Base-by-base conservation (phyloP, 1,140 invertebrate genomes). In the Psilanteris sp. region DNA sequence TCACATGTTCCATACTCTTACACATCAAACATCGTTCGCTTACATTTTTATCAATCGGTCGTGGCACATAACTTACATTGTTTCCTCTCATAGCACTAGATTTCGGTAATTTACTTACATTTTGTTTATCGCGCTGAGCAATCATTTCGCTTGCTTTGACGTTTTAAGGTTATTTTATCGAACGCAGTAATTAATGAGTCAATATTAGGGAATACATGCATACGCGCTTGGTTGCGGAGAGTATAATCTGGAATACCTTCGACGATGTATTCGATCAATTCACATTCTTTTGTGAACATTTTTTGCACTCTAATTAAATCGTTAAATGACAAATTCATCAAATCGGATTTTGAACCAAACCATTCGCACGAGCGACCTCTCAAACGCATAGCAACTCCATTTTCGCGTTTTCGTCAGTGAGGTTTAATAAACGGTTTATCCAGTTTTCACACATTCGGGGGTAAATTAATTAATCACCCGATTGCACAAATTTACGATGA, bases 181-280 rank as follows among this genome's bases (percentile, higher is more conserved):
- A 54, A 54, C 4, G 48, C 2, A 15, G 4, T 0, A 8, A 37
- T 26, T n/a, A 54, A 11, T 0, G 31, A 15, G 9, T 37, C 34
- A 5, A 27, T 26, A 7, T 26, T 8, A 1, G 20, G 11, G 11
- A 73, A 71, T 0, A 31, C 16, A 24, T 15, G 15, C 6, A 59
- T 39, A 1, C 57, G 29, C 6, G 59, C 50, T 27, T 64, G 36
- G 8, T 55, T 14, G 6, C 41, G 48, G 6, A 77, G 46, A 18
- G 16, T 13, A 0, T 4, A 3, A 9, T 76, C 50, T 1, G 57
- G 37, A 31, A 83, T 78, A 4, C 82, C 81, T 59, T 85, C 82
- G 7, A 83, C 74, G 1, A 82, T 11, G 5, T 10, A 29, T 11
- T 29, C 27, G 1, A 29, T 29, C 5, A 29, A 6, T 11, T 29